Evolutionary conservation across 2,797 vertebrate species (phyloP).

Genomic region (Mus caroli): DNA sequence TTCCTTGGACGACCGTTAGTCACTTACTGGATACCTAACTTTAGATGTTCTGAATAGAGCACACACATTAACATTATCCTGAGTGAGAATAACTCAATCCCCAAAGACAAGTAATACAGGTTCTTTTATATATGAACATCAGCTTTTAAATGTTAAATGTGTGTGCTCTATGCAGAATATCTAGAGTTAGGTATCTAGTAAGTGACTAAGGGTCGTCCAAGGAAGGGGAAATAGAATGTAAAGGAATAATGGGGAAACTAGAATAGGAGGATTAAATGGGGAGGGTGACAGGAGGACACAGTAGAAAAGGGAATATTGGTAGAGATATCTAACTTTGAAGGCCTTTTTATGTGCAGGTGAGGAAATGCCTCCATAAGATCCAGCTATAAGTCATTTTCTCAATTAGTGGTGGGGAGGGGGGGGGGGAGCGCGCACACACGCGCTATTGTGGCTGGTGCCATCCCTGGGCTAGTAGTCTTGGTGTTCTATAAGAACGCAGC

Average conservation of each 20-base stretch:
- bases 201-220: background rate
- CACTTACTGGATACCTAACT: too few species aligned
- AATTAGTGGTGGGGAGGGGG: too few species aligned
- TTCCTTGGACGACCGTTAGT: too few species aligned
- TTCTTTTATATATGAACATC: background rate
- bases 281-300: background rate
- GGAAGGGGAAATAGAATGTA: background rate
- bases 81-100: background rate
- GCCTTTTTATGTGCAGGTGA: background rate
- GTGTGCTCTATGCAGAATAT: background rate
- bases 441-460: too few species aligned
- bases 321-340: background rate
- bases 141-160: background rate
- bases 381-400: too few species aligned
- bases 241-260: background rate
- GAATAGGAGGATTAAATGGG: background rate
- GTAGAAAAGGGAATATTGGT: background rate
- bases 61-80: too few species aligned
- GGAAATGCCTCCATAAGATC: too few species aligned
- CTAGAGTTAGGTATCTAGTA: background rate
- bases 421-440: too few species aligned
- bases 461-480: too few species aligned
- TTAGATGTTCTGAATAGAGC: too few species aligned
- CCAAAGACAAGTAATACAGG: background rate
- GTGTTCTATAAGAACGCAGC: too few species aligned